Percentiles rank a stretch among this genome's conserved stretches.
These are phyloP conservation scores for Megalops cyprinoides DNA, from an alignment of 2,797 vertebrate genomes.

Conservation along the genomic window DNA sequence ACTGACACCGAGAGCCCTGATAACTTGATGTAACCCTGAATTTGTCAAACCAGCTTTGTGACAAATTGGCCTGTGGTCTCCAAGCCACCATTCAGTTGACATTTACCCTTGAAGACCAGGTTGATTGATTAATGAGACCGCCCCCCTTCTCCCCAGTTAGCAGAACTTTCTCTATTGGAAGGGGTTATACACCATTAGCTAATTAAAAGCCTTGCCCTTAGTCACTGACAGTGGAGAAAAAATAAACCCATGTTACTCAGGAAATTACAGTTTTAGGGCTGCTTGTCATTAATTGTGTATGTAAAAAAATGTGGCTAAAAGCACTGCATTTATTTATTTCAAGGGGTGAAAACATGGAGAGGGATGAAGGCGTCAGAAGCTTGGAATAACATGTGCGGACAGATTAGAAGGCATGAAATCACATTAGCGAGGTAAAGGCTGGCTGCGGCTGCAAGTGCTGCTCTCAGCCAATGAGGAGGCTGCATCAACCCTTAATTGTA, in stretches of 20 bases:
- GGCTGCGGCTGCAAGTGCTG: not conserved
- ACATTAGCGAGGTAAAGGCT: not conserved
- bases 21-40: too few species aligned
- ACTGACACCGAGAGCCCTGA: too few species aligned
- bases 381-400: not conserved
- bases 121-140: not conserved
- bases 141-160: not conserved
- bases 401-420: constrained; percentile 9
- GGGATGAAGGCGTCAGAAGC: not conserved
- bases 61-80: too few species aligned
- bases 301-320: not conserved
- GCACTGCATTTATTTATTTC: not conserved
- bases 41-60: too few species aligned
- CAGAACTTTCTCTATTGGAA: not conserved
- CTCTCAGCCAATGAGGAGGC: not conserved
- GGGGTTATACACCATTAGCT: constrained; percentile 11
- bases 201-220: constrained; percentile 2
- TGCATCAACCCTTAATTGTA: not conserved
- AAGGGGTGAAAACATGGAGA: not conserved
- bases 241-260: not conserved
- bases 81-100: not conserved
- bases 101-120: not conserved
- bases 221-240: not conserved
- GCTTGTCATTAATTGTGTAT: not conserved
- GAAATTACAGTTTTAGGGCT: not conserved